A percentile compares a stretch with the other conserved stretches of the same genome.
Conservation (phyloP, 1,140 invertebrate species). For the Listronotus bonariensis region DNA sequence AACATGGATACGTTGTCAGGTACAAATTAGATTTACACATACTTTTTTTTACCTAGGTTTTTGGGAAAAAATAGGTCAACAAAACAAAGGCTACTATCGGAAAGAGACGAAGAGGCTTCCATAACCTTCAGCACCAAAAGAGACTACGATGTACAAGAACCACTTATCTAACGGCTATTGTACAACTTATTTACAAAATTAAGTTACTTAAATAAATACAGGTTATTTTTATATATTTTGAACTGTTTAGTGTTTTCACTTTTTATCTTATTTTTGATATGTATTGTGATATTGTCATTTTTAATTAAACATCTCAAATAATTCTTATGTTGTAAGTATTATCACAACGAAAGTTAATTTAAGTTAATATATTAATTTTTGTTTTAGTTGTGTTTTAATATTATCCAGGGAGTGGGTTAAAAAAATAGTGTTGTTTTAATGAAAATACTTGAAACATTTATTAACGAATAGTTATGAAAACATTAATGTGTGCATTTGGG, state of each 20-base stretch:
- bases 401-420: too few species aligned
- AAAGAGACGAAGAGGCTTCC: slow-evolving; percentile 21
- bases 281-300: slow-evolving; percentile 1
- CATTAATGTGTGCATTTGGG: too few species aligned
- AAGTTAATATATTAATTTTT: too few species aligned
- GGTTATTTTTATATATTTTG: slow-evolving; percentile 15
- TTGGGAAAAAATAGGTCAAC: slow-evolving; percentile 22
- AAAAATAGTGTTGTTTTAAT: too few species aligned
- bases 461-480: too few species aligned
- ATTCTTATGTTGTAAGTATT: not conserved
- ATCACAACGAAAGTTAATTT: too few species aligned
- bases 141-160: slow-evolving; percentile 30
- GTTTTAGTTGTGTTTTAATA: too few species aligned
- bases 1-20: too few species aligned
- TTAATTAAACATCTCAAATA: not conserved
- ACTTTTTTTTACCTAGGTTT: slow-evolving; percentile 22
- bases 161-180: slow-evolving; percentile 23
- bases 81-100: slow-evolving; percentile 17
- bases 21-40: not conserved
- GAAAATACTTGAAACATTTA: too few species aligned
- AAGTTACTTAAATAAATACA: slow-evolving; percentile 13
- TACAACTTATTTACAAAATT: not conserved
- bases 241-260: slow-evolving; percentile 3
- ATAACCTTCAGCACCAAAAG: slow-evolving; percentile 13
- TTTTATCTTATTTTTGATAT: not conserved